Evolutionary conservation across 2,113 vertebrate genomes (phyloP), one percentile per base, ranked within the genome.

Genomic region (Acanthochromis polyacanthus): DNA sequence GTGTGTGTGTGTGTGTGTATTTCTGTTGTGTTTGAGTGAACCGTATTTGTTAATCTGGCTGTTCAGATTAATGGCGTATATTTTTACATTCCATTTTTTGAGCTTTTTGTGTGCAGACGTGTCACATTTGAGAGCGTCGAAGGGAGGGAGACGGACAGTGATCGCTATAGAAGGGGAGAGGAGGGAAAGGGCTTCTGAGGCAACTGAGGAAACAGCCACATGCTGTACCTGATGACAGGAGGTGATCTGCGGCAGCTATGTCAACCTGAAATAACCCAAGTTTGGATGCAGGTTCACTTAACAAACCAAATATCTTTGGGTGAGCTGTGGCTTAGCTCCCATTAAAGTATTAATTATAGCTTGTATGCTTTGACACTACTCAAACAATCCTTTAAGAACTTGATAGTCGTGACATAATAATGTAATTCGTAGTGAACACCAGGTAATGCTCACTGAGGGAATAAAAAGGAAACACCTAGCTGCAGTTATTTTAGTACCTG

Each of bases 181-280:
- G n/a, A 9, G 60, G 20, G 20, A 30, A 52, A 64, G 46, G 53
- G 62, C 58, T 85, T 77, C n/a, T 80, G 55, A 82, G 84, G 70
- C 36, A 60, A 80, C 48, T 48, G 43, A 80, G 81, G 80, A 80
- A 75, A 79, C 64, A 81, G 76, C 68, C 52, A 25, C 56, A 5
- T 56, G 52, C n/a, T 58, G 51, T 36, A 65, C 43, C 59, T 75
- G 64, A 71, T 1, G 17, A 78, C n/a, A 50, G 30, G 63, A 38
- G 52, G 53, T 25, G 50, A 52, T 66, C 60, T 57, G 17, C 38
- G 62, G 66, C n/a, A 28, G 61, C 52, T 68, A n/a, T 48, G 12
- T 46, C 45, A 82, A 60, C 82, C 64, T 82, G 46, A 70, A 66
- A 77, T 80, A 73, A 78, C 76, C 58, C 30, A 17, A 45, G 25